Conservation (phyloP, 2,113 vertebrate genomes). For the Spea multiplicata region DNA sequence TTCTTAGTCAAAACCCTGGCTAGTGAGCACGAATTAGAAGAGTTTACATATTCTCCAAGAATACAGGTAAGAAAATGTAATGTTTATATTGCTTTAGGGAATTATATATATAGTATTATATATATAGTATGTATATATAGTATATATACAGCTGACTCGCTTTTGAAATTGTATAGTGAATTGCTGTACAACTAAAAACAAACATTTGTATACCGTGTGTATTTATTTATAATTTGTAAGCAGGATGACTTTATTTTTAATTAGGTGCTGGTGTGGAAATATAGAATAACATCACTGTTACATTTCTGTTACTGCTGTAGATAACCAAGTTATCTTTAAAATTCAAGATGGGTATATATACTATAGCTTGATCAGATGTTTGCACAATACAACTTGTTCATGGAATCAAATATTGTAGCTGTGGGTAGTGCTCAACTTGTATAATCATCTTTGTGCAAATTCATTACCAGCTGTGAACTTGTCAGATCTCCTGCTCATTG, state of each 20-base stretch:
- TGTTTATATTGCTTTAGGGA: too few species aligned
- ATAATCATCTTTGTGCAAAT: conserved; percentile 39
- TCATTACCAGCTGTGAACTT: conserved; percentile 4
- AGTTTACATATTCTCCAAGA: conserved; percentile 58
- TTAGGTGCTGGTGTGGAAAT: too few species aligned
- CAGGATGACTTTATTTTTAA: neutral
- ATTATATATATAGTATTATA: too few species aligned
- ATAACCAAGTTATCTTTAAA: conserved; percentile 23
- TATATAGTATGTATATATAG: too few species aligned
- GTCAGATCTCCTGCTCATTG: conserved; percentile 31
- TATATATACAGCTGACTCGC: too few species aligned
- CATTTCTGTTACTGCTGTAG: neutral
- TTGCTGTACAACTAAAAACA: conserved; percentile 8
- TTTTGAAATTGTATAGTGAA: neutral
- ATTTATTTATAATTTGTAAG: conserved; percentile 13
- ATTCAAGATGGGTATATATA: conserved; percentile 45
- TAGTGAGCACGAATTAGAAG: conserved; percentile 52
- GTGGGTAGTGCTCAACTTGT: conserved; percentile 44
- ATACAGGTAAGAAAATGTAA: conserved; percentile 68
- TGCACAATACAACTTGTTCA: conserved; percentile 42
- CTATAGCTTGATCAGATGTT: conserved; percentile 54
- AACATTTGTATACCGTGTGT: conserved; percentile 56
- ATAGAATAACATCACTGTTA: neutral
- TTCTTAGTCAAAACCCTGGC: conserved; percentile 54
- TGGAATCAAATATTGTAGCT: conserved; percentile 51